These are phyloP conservation scores for Standfussiana lucernea DNA, from an alignment of 2,888 invertebrate genomes.

Conservation along the genomic window DNA sequence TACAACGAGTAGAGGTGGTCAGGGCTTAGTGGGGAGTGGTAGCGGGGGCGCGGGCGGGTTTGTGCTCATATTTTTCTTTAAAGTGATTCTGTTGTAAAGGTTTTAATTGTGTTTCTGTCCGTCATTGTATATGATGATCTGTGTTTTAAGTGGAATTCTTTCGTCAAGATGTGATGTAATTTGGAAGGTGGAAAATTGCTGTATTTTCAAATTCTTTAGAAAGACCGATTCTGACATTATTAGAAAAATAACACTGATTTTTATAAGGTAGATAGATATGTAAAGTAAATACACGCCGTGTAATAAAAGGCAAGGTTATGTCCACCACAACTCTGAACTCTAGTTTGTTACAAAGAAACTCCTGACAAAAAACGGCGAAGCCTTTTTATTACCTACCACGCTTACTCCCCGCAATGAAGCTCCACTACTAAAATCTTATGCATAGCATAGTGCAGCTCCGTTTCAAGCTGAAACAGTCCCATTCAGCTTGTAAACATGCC, in stretches of 20 bases:
- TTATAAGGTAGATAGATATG: not conserved
- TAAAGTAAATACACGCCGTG: not conserved
- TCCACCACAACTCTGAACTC: not conserved
- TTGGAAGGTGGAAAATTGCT: not conserved
- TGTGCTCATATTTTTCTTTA: too few species aligned
- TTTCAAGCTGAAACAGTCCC: constrained; percentile 75
- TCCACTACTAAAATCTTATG: constrained; percentile 71
- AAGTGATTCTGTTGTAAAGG: not conserved
- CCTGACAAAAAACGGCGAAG: not conserved
- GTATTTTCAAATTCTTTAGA: too few species aligned
- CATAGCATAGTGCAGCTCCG: constrained; percentile 74
- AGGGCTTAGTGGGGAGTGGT: not conserved
- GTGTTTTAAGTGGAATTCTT: not conserved
- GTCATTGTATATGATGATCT: not conserved
- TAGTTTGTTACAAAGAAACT: not conserved
- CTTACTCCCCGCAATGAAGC: constrained; percentile 25
- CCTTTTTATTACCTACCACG: not conserved
- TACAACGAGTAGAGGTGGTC: constrained; percentile 60
- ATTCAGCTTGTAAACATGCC: constrained; percentile 74
- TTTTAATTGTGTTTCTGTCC: not conserved
- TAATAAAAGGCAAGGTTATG: not conserved
- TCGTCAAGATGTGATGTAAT: not conserved
- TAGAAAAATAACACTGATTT: not conserved
- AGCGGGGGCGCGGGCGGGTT: constrained; percentile 22
- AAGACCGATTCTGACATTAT: not conserved